Conservation (phyloP, 1,140 invertebrate genomes). For the Kradibia gibbosae region DNA sequence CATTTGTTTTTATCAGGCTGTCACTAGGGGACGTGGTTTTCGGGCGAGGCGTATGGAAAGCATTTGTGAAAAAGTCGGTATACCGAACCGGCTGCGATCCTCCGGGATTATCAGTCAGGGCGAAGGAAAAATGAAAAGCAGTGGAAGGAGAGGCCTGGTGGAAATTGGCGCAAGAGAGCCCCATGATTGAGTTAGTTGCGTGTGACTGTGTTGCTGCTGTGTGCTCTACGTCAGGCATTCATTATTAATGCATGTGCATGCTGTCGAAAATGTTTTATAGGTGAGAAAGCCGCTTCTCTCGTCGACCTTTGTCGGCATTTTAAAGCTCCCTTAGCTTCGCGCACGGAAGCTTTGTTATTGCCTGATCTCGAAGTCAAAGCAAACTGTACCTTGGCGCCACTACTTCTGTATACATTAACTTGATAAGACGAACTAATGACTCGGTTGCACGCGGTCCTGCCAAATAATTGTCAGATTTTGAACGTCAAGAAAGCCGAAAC, state of each 20-base stretch:
- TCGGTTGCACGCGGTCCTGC: not conserved
- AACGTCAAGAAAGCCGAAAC: not conserved
- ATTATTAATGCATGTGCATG: constrained; percentile 64
- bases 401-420: no score
- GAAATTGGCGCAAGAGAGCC: constrained; percentile 56
- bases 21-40: constrained; percentile 59
- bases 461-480: no score
- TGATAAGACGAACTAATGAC: not conserved
- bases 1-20: constrained; percentile 72
- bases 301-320: not conserved
- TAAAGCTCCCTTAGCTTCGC: not conserved
- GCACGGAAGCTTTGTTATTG: not conserved
- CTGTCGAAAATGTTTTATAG: constrained; percentile 35
- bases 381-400: no score
- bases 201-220: constrained; percentile 21
- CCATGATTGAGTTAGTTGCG: constrained; percentile 67
- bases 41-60: constrained; percentile 51
- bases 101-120: constrained; percentile 47
- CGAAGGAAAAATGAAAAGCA: constrained; percentile 36
- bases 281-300: not conserved
- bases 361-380: no score
- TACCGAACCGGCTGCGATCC: constrained; percentile 51
- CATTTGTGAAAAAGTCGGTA: constrained; percentile 32
- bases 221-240: constrained; percentile 57
- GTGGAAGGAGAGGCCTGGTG: constrained; percentile 52